phyloP scores from a whole-genome alignment of 2,888 invertebrate species.

The Colostygia pectinataria region DNA sequence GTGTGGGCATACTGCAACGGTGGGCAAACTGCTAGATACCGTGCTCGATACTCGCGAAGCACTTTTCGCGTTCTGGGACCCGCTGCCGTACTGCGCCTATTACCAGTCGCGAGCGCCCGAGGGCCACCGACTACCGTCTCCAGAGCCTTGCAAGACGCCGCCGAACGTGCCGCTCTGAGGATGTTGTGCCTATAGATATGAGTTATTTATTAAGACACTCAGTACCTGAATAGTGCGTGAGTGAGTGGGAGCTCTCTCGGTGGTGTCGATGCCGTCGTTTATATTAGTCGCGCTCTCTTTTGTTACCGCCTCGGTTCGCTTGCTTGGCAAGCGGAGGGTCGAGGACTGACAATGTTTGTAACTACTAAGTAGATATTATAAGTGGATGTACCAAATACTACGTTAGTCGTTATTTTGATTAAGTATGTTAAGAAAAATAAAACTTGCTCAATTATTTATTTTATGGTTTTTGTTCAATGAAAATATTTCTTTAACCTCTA shows the following conservation, averaged over 20 bases:
- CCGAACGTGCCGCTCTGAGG: slow-evolving; percentile 76
- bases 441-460: slow-evolving; percentile 24
- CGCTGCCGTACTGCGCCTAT: slow-evolving; percentile 92
- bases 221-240: slow-evolving; percentile 79
- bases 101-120: slow-evolving; percentile 90
- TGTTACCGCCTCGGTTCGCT: slow-evolving; percentile 50
- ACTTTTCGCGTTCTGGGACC: slow-evolving; percentile 92
- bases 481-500: too few species aligned
- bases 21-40: slow-evolving; percentile 85
- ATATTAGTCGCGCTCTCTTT: slow-evolving; percentile 46
- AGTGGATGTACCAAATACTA: slow-evolving; percentile 54
- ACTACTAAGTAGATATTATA: slow-evolving; percentile 79
- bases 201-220: slow-evolving; percentile 73
- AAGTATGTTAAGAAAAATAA: slow-evolving; percentile 45
- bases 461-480: neutral
- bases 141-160: slow-evolving; percentile 82
- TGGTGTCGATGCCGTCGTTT: slow-evolving; percentile 39
- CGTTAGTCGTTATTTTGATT: slow-evolving; percentile 39
- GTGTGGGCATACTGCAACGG: slow-evolving; percentile 84
- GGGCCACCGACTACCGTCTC: slow-evolving; percentile 70
- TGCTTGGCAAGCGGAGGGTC: slow-evolving; percentile 47
- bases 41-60: slow-evolving; percentile 91
- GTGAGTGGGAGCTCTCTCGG: slow-evolving; percentile 64
- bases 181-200: slow-evolving; percentile 38
- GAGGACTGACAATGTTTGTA: slow-evolving; percentile 70